phyloP scores from a whole-genome alignment of 2,797 vertebrate species.

The Cuculus canorus region DNA sequence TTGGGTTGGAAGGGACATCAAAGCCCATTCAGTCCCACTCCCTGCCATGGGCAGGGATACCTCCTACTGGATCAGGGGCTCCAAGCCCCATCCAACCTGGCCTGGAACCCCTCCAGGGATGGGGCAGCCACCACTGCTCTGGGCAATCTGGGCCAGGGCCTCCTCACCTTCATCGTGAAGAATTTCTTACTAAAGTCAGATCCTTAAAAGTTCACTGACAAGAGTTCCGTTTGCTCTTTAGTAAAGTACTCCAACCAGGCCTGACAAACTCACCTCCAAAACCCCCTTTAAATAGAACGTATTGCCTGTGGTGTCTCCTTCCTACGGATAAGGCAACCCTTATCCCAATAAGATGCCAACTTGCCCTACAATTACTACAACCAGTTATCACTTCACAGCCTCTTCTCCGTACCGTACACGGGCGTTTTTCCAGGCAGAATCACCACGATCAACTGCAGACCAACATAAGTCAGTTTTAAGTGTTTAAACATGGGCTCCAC shows the following conservation, averaged over 20 bases:
- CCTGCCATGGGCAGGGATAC: no score
- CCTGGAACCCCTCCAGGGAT: no score
- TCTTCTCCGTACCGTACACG: slow-evolving; percentile 87
- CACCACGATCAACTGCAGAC: slow-evolving; percentile 97
- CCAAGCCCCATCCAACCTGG: no score
- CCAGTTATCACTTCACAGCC: background rate
- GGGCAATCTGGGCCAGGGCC: no score
- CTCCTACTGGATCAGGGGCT: no score
- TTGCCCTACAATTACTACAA: background rate
- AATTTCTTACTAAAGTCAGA: background rate
- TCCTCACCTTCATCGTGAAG: no score
- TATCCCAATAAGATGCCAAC: background rate
- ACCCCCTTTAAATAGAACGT: background rate
- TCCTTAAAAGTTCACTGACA: background rate
- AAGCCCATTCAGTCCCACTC: no score
- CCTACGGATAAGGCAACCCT: fast-evolving
- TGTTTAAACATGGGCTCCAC: slow-evolving; percentile 99
- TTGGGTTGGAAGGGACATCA: no score
- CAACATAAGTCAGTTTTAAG: slow-evolving; percentile 97
- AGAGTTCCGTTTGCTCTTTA: background rate
- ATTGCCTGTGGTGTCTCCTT: background rate
- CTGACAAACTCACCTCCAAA: background rate
- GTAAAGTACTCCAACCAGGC: background rate
- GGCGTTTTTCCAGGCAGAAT: slow-evolving; percentile 97
- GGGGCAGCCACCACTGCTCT: no score